phyloP scores from a whole-genome alignment of 2,888 invertebrate species.

The Acanthosoma haemorrhoidale region DNA sequence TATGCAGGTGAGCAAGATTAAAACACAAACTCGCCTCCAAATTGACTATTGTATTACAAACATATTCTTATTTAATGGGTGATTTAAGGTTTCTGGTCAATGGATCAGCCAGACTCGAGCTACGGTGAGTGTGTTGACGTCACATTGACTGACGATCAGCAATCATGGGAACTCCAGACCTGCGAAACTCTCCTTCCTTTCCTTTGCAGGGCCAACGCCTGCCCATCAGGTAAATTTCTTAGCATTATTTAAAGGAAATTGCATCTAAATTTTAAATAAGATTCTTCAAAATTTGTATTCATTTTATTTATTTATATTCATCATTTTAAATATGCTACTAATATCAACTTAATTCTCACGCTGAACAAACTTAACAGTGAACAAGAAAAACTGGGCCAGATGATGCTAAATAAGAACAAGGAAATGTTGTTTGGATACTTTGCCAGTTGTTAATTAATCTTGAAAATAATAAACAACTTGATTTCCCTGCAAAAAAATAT shows the following conservation, averaged over 20 bases:
- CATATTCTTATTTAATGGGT: background rate
- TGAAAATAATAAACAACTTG: too few relatives aligned
- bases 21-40: too few relatives aligned
- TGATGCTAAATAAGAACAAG: too few relatives aligned
- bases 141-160: conserved; percentile 60
- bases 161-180: conserved; percentile 90
- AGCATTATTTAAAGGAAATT: background rate
- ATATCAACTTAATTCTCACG: too few relatives aligned
- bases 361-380: too few relatives aligned
- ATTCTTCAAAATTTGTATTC: background rate
- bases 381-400: too few relatives aligned
- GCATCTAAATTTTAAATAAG: background rate
- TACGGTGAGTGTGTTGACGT: conserved; percentile 89
- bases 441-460: too few relatives aligned
- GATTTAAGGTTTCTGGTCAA: conserved; percentile 75
- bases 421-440: too few relatives aligned
- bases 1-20: conserved; percentile 63
- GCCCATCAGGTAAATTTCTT: conserved; percentile 63
- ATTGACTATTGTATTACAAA: background rate
- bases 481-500: too few relatives aligned
- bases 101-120: conserved; percentile 79
- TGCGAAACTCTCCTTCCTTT: conserved; percentile 92
- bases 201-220: conserved; percentile 86
- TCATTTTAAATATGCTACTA: too few relatives aligned
- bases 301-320: too few relatives aligned